Evolutionary conservation across 2,888 invertebrate genomes (phyloP), one percentile per base, ranked within the genome.

Genomic region (Petrolisthes cinctipes): DNA sequence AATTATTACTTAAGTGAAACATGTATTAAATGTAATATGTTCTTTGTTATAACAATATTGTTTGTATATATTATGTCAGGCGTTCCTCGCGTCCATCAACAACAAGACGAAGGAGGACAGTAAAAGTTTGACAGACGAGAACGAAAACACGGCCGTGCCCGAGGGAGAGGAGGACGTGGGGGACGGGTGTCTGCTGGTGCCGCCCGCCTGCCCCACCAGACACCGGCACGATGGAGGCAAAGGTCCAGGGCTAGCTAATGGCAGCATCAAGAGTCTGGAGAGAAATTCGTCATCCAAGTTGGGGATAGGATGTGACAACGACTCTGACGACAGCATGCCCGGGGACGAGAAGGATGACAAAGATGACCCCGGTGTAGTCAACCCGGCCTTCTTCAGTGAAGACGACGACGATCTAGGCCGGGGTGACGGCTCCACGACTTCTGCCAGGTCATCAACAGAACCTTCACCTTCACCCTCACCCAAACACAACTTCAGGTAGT

Each of bases 121-220:
- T 23, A 89, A 89, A 23, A 86, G 86, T 17, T 61, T 86, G 73
- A 89, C 82, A 37, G 89, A 89, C 86, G 89, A 89, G 73, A 89
- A 89, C 86, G 89, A 89, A 80, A 89, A 89, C 86, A 89, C 83
- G 73, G 82, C 89, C 20, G 83, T 87, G 11, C 80, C 81, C 14
- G 83, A 84, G 54, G 51, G 53, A 14, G 84, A 86, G 57, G 89
- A 86, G 54, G 79, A 76, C 83, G 57, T 73, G 56, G 87, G 75
- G 53, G 87, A 87, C 61, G 87, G 75, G 54, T 75, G 81, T 81
- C 84, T 79, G 7, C 75, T 81, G 73, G 87, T 81, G 53, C 80
- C 83, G 5, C 73, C 68, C 78, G n/a, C 23, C 54, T 23, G 71
- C 66, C 56, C 68, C 37, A 68, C 66, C 53, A 71, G 51, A 53